Base-by-base conservation (phyloP, 2,888 invertebrate species). In the Melikaiella ostensackeni region DNA sequence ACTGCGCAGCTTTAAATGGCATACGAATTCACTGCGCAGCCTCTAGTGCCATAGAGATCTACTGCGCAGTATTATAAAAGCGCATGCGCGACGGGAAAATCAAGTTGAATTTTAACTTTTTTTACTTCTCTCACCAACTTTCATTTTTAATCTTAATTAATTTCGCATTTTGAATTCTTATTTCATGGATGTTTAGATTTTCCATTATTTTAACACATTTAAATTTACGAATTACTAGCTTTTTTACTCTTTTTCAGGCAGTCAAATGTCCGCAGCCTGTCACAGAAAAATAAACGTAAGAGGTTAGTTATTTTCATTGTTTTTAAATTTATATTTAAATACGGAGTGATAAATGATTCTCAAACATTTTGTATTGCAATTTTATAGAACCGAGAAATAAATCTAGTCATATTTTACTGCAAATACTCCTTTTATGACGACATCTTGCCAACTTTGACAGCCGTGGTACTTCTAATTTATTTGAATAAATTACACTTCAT, bases 401-500 rank as follows among this genome's bases (percentile, higher is more conserved):
- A 96, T 90, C 92, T 97, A 78, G 93, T 96, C 84, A 94, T 97
- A 77, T 98, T 97, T 90, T 96, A 96, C 89, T 98, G 98, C 90
- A 95, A 96, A 82, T 98, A 98, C 92, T 94, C 95, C 11, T 98
- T 98, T 91, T 98, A 98, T 90, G 95, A 96, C 89, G 94, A 95
- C 79, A 98, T 98, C 91, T 92, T 98, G 82, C 95, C 95, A 0
- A 93, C 92, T 77, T 88, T 92, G 73, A 87, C 89, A 83, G 73
- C 88, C 76, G 85, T 89, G 80, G 91, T 91, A 84, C n/a, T 46
- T 35, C 21, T 24, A 21, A 33, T 33, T 33, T 33, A 7, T 7
- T 33, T 5, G 7, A 7, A 33, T 7, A 4, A 33, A 33, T 33
- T 33, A 6, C 33, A 33, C 33, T 0, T 33, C 7, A 7, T 33